Evolutionary conservation across 2,797 vertebrate genomes (phyloP), one percentile per base, ranked within the genome.

Genomic region (Linurgus olivaceus): DNA sequence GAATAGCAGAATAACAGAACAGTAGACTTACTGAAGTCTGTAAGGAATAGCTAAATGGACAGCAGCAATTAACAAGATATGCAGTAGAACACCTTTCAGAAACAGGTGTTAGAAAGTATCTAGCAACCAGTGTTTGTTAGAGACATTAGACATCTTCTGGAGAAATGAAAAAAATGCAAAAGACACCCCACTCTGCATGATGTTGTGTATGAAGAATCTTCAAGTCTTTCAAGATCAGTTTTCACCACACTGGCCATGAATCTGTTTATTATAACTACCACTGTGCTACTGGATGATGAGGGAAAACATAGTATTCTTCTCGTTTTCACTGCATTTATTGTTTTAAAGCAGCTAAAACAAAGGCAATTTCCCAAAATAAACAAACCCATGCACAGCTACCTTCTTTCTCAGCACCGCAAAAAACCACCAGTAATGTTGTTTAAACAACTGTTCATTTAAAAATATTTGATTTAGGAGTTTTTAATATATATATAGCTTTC

Each of bases 1-100:
- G 98, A 97, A 90, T 71, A 97, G 96, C 94, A 97, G 95, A 91
- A 51, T 21, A 52, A 29, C 19, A 31, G 18, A 20, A 31, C 9
- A 54, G 52, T 21, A n/a, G 52, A 82, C 79, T 94, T 96, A 97
- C 96, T 92, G 95, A 96, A 97, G 97, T 95, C 94, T 97, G 90
- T 93, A 97, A 97, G 88, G 52, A 96, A 90, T 95, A 97, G 91
- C 91, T 84, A 94, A 97, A 95, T 90, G 97, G 82, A 96, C 89
- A 77, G 91, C 94, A 97, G 96, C 97, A 99, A 99, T 99, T 99
- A 99, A 98, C 98, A 99, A 98, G 97, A 98, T 97, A 98, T 96
- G 98, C 98, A 98, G 97, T 97, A 96, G 75, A 97, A 97, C 61
- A 85, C 18, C 93, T 97, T 96, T 96, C 91, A 95, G 65, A 87